Percentiles rank a stretch among this genome's conserved stretches.
These are phyloP conservation scores for Xyrauchen texanus DNA, from an alignment of 2,113 vertebrate species.

Conservation along the genomic window DNA sequence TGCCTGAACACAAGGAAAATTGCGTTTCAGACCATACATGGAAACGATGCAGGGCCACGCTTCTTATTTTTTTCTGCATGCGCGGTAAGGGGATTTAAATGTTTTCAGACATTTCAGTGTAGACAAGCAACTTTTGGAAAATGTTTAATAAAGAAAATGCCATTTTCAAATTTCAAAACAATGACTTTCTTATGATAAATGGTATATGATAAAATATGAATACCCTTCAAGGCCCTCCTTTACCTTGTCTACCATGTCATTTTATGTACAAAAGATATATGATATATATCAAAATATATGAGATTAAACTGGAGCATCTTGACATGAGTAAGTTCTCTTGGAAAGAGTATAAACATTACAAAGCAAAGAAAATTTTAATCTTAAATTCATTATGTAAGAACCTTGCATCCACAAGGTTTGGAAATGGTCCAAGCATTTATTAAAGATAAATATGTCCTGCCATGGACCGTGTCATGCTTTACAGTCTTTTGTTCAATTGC, in stretches of 20 bases:
- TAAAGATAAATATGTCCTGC: slow-evolving; percentile 37
- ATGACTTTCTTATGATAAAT: too few relatives aligned
- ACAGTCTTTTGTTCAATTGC: slow-evolving; percentile 44
- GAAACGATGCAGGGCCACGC: too few relatives aligned
- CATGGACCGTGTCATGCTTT: slow-evolving; percentile 33
- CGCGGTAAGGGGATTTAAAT: too few relatives aligned
- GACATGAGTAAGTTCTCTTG: slow-evolving; percentile 12
- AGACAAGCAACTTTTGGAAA: too few relatives aligned
- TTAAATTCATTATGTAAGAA: slow-evolving; percentile 14
- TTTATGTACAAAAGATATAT: not conserved
- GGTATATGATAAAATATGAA: not conserved
- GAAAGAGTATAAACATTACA: slow-evolving; percentile 27
- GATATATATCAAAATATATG: too few relatives aligned
- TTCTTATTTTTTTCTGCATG: too few relatives aligned
- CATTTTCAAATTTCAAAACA: too few relatives aligned
- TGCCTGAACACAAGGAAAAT: too few relatives aligned
- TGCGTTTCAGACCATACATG: too few relatives aligned
- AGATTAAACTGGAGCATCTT: not conserved
- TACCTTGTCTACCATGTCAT: not conserved
- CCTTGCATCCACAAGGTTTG: slow-evolving; percentile 31
- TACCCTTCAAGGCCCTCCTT: not conserved
- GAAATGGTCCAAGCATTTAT: slow-evolving; percentile 36
- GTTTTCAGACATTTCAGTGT: too few relatives aligned
- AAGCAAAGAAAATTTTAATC: slow-evolving; percentile 21
- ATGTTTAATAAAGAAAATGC: too few relatives aligned